Base-by-base conservation (phyloP, 2,888 invertebrate genomes). In the Pandemis cinnamomeana region DNA sequence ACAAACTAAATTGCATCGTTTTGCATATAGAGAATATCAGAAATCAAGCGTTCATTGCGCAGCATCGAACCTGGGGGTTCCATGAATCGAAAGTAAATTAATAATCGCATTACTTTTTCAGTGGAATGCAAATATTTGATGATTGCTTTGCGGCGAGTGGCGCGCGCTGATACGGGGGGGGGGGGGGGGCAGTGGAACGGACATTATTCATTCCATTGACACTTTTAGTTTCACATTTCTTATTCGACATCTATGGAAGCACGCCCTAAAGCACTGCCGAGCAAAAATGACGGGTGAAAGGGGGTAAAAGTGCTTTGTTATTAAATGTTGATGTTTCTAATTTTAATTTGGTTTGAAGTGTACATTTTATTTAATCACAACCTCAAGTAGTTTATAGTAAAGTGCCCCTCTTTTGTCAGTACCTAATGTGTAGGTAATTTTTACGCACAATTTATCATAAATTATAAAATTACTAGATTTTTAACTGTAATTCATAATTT, bases 101-200 rank as follows among this genome's bases (percentile, higher is more conserved):
- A 92, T 93, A 94, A 94, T 92, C 88, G 89, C 88, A 92, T 94
- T 93, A 94, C 91, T 93, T 92, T 93, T 93, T 91, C 91, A 90
- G 84, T 81, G 86, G 89, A 87, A 92, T 92, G 92, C 91, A 94
- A 93, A 93, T 93, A 92, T 93, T 92, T 92, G 91, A 90, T 89
- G 92, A 91, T 91, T 91, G 91, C 88, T 84, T 84, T 89, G 92
- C 78, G 89, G 91, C 86, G 88, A 85, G 86, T 88, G 90, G 77
- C 78, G 85, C 76, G 72, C 66, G 80, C 81, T 81, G 87, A 88
- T 89, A 89, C 83, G 86, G 71, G 8, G 55, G 7, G 20, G 61
- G 4, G 42, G 55, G 13, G 27, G 61, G 7, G 42, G 46, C 15
- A 48, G 60, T 70, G 69, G 69, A 69, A 69, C 10, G 42, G 73